These are phyloP conservation scores for Epinephelus fuscoguttatus DNA, from an alignment of 2,113 vertebrate genomes.

Conservation along the genomic window DNA sequence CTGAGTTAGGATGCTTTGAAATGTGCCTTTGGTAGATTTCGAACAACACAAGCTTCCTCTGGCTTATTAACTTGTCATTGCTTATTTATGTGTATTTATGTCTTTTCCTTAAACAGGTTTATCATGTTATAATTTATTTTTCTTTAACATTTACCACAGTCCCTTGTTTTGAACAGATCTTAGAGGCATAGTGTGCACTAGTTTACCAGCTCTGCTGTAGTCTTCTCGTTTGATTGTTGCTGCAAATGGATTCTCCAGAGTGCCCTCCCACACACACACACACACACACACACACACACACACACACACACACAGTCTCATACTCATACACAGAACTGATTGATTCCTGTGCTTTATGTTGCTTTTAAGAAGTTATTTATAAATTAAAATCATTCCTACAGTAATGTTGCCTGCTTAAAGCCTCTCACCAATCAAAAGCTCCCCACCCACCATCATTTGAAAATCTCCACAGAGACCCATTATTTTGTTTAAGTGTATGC, in stretches of 20 bases:
- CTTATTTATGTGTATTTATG: neutral
- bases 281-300: neutral
- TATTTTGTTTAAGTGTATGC: neutral
- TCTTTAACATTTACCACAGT: neutral
- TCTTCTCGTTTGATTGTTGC: slow-evolving; percentile 30
- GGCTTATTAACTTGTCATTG: neutral
- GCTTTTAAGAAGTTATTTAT: slow-evolving; percentile 42
- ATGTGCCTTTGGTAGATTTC: neutral
- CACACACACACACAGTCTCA: neutral
- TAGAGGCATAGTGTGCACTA: neutral
- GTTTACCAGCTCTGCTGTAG: neutral
- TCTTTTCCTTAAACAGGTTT: neutral
- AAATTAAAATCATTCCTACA: neutral
- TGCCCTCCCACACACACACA: slow-evolving; percentile 17
- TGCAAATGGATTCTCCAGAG: slow-evolving; percentile 47
- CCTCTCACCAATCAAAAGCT: slow-evolving; percentile 18
- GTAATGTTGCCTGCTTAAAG: neutral
- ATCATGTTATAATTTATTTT: neutral
- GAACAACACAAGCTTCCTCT: neutral
- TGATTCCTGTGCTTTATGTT: slow-evolving; percentile 29
- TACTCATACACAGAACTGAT: slow-evolving; percentile 9
- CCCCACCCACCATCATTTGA: slow-evolving; percentile 20
- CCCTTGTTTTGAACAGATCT: neutral
- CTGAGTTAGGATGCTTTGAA: neutral
- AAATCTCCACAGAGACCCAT: neutral